Base-by-base conservation (phyloP, 2,797 vertebrate species). In the Sebastes nivosus region DNA sequence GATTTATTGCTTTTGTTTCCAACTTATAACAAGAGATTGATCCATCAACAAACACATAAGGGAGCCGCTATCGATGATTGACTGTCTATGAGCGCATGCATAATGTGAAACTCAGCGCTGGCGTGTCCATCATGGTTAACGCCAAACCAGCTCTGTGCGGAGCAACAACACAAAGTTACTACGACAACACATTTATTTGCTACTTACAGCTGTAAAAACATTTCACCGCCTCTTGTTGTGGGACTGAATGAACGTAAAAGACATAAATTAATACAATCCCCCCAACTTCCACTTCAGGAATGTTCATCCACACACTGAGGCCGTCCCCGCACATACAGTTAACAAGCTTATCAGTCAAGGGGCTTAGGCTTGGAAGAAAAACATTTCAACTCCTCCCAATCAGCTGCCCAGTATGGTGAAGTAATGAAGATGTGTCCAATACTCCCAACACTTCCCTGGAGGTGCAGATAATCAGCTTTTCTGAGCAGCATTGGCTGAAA, bases 391-490 rank as follows among this genome's bases (percentile, higher is more conserved):
- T 84, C 76, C 77, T 81, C 71, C 79, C 86, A 75, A 69, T 81
- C 80, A 87, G 78, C 75, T 83, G 55, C 72, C 72, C 70, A 79
- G 68, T 78, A 72, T 50, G 67, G 50, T 67, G 9, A 67, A 87
- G 81, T 69, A 83, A 91, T 82, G 73, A 85, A 90, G 90, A 88
- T 72, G 75, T 80, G 82, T 81, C 78, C 72, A 72, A 87, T 46
- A 25, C 57, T 61, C 79, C 42, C 57, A 71, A 86, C 79, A 60
- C 66, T 36, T 82, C 84, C 87, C 79, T n/a, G 57, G 81, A 87
- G 89, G 81, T 82, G 82, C 55, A 82, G 83, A 92, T 90, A 84
- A 92, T 94, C 87, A 77, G 82, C 81, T 92, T 91, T 90, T 83
- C 86, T 80, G 72, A 86, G 80, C 83, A 72, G 87, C 80, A 80